A percentile compares a stretch with the other conserved stretches of the same genome.
Conservation (phyloP, 2,888 invertebrate species). For the Eurois occulta region DNA sequence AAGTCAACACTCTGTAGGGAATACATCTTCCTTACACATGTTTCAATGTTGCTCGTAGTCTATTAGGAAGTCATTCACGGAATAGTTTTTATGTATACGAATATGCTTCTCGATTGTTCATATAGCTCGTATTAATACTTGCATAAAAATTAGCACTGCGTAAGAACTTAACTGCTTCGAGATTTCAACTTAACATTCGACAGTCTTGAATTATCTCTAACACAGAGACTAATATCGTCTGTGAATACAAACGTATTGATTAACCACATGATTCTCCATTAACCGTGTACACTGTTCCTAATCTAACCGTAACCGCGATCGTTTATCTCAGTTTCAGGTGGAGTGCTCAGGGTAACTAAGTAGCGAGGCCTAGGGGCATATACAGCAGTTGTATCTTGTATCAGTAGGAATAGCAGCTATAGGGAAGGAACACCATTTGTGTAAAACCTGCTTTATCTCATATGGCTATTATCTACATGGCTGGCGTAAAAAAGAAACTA, state of each 20-base stretch:
- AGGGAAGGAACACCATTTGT: constrained; percentile 13
- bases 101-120: neutral
- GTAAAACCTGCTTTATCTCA: constrained; percentile 9
- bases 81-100: neutral
- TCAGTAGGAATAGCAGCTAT: neutral
- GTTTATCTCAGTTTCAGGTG: constrained; percentile 53
- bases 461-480: constrained; percentile 13
- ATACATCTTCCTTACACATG: constrained; percentile 14
- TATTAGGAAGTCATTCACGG: neutral
- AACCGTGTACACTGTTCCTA: constrained; percentile 34
- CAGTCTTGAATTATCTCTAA: neutral
- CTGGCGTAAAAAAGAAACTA: constrained; percentile 37
- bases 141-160: neutral
- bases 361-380: constrained; percentile 11
- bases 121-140: neutral
- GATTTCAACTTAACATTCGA: neutral
- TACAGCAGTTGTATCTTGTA: neutral
- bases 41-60: neutral
- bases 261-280: constrained; percentile 36
- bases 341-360: constrained; percentile 48
- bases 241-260: constrained; percentile 30
- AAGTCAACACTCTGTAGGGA: constrained; percentile 28
- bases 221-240: constrained; percentile 16
- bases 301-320: constrained; percentile 48
- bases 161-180: neutral